Evolutionary conservation across 2,113 vertebrate species (phyloP).

Genomic region (Microcebus jonahi): DNA sequence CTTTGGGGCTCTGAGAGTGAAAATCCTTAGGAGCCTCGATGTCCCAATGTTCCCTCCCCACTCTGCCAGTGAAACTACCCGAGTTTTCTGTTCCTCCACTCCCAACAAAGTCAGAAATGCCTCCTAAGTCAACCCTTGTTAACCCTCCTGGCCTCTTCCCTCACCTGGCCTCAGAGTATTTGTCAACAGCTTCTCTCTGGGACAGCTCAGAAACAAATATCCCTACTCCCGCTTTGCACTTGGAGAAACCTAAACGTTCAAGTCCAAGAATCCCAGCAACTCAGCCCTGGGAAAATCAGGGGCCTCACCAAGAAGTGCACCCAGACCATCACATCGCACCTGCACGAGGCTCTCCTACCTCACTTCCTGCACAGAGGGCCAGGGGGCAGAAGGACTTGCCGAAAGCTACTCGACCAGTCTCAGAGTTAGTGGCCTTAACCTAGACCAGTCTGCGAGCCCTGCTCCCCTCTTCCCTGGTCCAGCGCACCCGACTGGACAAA

Average conservation of each 20-base stretch:
- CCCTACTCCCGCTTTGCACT: neutral
- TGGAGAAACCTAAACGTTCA: neutral
- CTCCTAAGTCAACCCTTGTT: neutral
- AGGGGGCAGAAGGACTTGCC: neutral
- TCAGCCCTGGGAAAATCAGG: neutral
- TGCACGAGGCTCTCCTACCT: neutral
- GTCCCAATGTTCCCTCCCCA: neutral
- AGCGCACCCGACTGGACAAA: neutral
- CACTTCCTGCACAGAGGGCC: neutral
- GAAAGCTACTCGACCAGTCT: neutral
- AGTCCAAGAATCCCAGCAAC: neutral
- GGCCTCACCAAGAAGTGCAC: neutral
- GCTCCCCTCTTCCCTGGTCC: neutral
- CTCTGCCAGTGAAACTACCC: neutral
- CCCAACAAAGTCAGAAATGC: neutral
- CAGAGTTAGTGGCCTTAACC: neutral
- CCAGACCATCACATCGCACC: neutral
- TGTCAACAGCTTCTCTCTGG: neutral
- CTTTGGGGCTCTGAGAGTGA: neutral
- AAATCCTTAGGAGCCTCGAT: neutral
- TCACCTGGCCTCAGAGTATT: neutral
- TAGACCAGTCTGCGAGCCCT: neutral
- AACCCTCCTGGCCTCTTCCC: neutral
- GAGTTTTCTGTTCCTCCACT: neutral
- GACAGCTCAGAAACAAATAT: conserved; percentile 12